phyloP scores from a whole-genome alignment of 2,888 invertebrate genomes.

The Capitulum mitella region DNA sequence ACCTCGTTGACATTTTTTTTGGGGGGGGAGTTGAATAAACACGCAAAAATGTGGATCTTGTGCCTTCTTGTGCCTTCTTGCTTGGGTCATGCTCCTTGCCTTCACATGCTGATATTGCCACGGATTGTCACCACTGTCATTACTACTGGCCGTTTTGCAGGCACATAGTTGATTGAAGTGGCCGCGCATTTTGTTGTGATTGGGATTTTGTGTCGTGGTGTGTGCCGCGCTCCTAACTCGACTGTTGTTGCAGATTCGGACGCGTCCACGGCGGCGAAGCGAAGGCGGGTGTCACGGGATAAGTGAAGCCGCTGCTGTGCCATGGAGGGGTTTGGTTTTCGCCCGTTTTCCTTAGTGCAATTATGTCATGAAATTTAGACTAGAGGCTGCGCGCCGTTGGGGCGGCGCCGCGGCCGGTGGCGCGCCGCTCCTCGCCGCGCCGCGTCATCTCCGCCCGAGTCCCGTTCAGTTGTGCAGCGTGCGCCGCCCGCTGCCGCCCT shows the following conservation, averaged over 20 bases:
- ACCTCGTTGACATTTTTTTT: no score
- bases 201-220: no score
- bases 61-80: no score
- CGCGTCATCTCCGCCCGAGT: neutral
- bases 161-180: no score
- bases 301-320: conserved; percentile 14
- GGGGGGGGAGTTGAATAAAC: no score
- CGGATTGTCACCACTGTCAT: no score
- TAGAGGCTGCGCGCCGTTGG: neutral
- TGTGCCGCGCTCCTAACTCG: neutral
- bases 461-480: neutral
- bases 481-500: neutral
- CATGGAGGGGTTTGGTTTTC: conserved; percentile 11
- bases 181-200: no score
- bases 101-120: no score
- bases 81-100: no score
- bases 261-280: neutral
- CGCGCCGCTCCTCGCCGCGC: neutral
- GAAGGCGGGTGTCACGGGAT: conserved; percentile 12
- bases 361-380: conserved; percentile 24
- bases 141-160: no score
- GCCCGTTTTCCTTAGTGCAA: conserved; percentile 26
- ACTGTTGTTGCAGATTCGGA: neutral
- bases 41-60: no score
- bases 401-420: neutral